Evolutionary conservation across 2,113 vertebrate genomes (phyloP), one percentile per base, ranked within the genome.

Genomic region (Dromaius novaehollandiae): DNA sequence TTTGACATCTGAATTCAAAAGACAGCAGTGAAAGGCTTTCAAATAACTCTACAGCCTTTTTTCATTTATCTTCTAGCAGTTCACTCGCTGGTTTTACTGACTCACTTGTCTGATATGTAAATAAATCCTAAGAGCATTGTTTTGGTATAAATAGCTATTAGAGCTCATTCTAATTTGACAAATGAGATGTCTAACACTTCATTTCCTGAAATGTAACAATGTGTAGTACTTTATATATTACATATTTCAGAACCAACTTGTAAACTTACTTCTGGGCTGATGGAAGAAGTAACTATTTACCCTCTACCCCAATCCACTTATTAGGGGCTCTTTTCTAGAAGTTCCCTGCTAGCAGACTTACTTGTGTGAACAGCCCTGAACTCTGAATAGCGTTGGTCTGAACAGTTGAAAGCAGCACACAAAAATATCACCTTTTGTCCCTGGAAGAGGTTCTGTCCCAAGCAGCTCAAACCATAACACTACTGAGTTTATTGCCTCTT

Each of bases 51-150:
- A 50, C 22, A 82, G 93, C 44, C 58, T 89, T 93, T 93, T 91
- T 89, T 85, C 55, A 86, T 96, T 96, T 95, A 51, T 76, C 51
- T 88, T 82, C 85, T 95, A 91, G 94, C 93, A 95, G 58, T 82
- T 91, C 2, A 1, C 36, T 88, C 65, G 38, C 84, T 80, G 88
- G 70, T 85, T 95, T 91, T 76, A 88, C 89, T 97, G 95, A 96
- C 91, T 96, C 91, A 91, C 71, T 95, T 88, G 79, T 96, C 95
- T 95, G 91, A 91, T 82, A 95, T 74, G 88, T 85, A 96, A 94
- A 88, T 88, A 93, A 96, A 90, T 74, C 16, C 6, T 80, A 73
- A 82, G 82, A 95, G 50, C 91, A 87, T 93, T 36, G 69, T 95
- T 96, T 91, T 51, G 55, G 82, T 83, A 91, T 70, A 93, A 96